phyloP scores from a whole-genome alignment of 1,140 invertebrate genomes.

The Batillaria attramentaria region DNA sequence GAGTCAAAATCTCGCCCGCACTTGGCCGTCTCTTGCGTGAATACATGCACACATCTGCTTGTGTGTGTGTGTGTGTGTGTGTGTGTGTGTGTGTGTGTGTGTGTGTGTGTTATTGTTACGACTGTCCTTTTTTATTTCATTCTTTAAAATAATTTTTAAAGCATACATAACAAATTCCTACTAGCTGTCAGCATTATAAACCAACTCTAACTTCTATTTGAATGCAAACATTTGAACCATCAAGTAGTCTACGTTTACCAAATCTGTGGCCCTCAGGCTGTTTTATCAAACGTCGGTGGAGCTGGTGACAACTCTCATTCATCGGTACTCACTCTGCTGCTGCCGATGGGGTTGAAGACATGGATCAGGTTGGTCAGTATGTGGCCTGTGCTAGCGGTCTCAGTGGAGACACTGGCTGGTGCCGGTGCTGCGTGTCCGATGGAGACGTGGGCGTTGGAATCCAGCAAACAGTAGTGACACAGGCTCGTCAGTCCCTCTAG shows the following conservation, averaged over 20 bases:
- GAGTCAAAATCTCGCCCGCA: too few species aligned
- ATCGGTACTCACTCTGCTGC: constrained; percentile 56
- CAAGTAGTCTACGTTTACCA: too few species aligned
- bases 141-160: too few species aligned
- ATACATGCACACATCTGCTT: background rate
- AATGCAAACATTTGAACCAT: too few species aligned
- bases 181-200: too few species aligned
- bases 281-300: too few species aligned
- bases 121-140: background rate
- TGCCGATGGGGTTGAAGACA: constrained; percentile 74
- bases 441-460: constrained; percentile 78
- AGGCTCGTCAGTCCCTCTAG: constrained; percentile 88
- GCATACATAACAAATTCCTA: too few species aligned
- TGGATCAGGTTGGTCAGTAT: constrained; percentile 88
- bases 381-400: constrained; percentile 73
- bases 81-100: constrained; percentile 4
- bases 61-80: constrained; percentile 5
- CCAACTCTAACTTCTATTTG: too few species aligned
- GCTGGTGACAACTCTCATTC: too few species aligned
- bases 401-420: constrained; percentile 42
- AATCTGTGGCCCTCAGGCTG: too few species aligned
- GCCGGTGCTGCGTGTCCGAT: constrained; percentile 69
- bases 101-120: background rate
- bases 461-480: constrained; percentile 88
- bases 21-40: background rate